Evolutionary conservation across 2,113 vertebrate species (phyloP).

Genomic region (Rhizomys pruinosus): DNA sequence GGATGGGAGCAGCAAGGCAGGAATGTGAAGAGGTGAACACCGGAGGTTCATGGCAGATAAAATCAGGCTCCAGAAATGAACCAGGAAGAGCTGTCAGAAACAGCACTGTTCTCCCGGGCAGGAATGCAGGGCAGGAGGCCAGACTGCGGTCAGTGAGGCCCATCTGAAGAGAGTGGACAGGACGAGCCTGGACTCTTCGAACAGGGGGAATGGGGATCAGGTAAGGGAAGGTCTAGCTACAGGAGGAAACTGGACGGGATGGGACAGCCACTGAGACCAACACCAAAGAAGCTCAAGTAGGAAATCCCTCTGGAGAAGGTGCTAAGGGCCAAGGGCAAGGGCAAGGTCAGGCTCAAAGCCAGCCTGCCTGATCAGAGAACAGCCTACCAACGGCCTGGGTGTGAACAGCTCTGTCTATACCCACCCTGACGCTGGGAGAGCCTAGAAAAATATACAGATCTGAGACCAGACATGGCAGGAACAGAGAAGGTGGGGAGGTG

Average conservation of each 20-base stretch:
- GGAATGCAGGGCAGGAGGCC: neutral
- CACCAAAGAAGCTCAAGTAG: neutral
- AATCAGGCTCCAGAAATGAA: slow-evolving; percentile 45
- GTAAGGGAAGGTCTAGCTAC: neutral
- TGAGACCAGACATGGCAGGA: neutral
- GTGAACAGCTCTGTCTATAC: neutral
- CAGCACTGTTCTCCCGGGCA: neutral
- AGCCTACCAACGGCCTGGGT: neutral
- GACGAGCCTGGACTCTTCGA: neutral
- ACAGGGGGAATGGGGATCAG: no score
- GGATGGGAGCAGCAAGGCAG: neutral
- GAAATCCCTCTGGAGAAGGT: neutral
- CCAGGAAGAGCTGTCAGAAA: slow-evolving; percentile 17
- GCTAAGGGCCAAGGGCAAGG: no score
- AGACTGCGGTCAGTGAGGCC: neutral
- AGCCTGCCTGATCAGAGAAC: neutral
- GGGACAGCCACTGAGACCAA: neutral
- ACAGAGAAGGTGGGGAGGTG: no score
- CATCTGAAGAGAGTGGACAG: neutral
- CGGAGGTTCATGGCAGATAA: neutral
- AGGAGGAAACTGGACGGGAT: neutral
- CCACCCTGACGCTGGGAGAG: neutral
- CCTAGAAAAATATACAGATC: neutral
- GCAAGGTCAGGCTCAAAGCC: neutral
- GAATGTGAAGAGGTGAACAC: neutral